phyloP scores from a whole-genome alignment of 2,888 invertebrate genomes.

The Conus canariensis region DNA sequence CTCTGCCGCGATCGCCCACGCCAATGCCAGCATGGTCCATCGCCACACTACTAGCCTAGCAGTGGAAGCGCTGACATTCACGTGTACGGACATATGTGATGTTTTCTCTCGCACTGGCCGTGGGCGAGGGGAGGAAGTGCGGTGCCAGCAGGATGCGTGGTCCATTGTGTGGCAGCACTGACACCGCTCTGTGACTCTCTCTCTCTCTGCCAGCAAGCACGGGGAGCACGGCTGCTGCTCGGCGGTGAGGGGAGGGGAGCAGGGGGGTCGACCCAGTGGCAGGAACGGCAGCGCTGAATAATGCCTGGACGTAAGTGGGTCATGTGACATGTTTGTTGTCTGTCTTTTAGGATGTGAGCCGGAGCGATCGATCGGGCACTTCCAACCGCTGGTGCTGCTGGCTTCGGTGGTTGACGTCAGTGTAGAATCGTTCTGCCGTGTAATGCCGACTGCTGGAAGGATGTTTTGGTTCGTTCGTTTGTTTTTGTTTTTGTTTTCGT shows the following conservation, averaged over 20 bases:
- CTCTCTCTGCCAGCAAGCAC: too few species aligned
- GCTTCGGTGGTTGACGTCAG: too few species aligned
- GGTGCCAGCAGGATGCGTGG: not conserved
- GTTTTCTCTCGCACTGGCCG: not conserved
- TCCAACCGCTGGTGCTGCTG: too few species aligned
- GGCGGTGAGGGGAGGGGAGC: not conserved
- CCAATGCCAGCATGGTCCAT: not conserved
- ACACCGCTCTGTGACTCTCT: not conserved
- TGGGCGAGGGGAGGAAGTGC: not conserved
- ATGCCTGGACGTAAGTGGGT: conserved; percentile 33
- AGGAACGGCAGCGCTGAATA: not conserved
- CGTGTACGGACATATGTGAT: conserved; percentile 20
- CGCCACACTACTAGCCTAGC: not conserved
- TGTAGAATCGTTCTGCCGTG: too few species aligned
- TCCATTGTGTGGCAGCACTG: not conserved
- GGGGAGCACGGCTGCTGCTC: not conserved
- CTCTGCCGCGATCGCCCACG: not conserved
- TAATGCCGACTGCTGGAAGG: too few species aligned
- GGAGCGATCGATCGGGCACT: not conserved
- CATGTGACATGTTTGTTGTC: conserved; percentile 20
- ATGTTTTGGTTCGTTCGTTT: not conserved
- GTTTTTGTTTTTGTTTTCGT: not conserved
- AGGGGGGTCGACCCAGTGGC: too few species aligned
- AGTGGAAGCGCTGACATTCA: not conserved
- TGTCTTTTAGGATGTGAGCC: not conserved